These are phyloP conservation scores for Pristionchus mayeri DNA, from an alignment of 2,888 invertebrate species.

Conservation along the genomic window DNA sequence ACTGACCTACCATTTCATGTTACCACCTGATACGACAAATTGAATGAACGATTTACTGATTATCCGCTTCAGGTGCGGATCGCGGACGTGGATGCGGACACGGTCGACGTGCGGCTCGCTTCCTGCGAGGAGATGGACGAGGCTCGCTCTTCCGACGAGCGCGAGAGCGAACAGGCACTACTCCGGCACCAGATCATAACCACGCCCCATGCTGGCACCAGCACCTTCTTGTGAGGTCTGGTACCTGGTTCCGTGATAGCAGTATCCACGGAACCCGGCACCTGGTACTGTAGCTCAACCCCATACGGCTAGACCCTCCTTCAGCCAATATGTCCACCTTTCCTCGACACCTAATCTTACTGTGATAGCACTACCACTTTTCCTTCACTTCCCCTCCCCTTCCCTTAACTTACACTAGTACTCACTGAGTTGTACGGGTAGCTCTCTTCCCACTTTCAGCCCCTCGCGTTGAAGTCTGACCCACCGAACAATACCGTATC, in stretches of 20 bases:
- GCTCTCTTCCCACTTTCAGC: neutral
- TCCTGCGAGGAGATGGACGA: conserved; percentile 62
- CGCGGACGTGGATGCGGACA: conserved; percentile 65
- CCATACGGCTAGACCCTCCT: too few relatives aligned
- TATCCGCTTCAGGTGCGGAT: conserved; percentile 1
- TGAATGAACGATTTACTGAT: too few relatives aligned
- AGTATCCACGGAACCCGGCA: too few relatives aligned
- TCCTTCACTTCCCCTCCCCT: neutral
- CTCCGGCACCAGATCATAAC: conserved; percentile 20
- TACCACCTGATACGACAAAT: too few relatives aligned
- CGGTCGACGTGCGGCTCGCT: conserved; percentile 71
- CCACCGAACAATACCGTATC: neutral
- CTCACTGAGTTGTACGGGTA: neutral
- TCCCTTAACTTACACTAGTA: neutral
- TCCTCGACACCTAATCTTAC: neutral
- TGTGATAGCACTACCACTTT: neutral
- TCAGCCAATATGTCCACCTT: neutral
- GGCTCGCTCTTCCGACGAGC: neutral
- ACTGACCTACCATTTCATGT: too few relatives aligned
- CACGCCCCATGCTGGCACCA: neutral
- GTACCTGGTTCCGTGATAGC: neutral
- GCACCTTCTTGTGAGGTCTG: conserved; percentile 28
- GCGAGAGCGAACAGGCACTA: neutral
- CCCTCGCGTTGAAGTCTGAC: neutral
- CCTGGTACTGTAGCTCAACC: too few relatives aligned